Conservation (phyloP, 2,888 invertebrate species). For the Nephrotoma appendiculata region DNA sequence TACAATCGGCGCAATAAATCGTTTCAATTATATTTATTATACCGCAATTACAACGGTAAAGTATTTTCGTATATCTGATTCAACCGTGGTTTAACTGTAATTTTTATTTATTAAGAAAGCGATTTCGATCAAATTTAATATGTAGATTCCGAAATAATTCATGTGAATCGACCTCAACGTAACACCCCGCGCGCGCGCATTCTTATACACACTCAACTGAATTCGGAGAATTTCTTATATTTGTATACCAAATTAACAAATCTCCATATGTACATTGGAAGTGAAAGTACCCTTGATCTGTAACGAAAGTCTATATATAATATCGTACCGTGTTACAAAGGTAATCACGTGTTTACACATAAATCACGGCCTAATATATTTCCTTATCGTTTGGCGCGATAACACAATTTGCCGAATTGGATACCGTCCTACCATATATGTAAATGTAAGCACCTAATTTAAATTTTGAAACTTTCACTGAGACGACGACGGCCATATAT, state of each 20-base stretch:
- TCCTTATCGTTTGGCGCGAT: not conserved
- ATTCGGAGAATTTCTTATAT: not conserved
- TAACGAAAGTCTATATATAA: not conserved
- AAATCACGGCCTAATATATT: not conserved
- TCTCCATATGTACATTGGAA: not conserved
- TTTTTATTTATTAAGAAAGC: not conserved
- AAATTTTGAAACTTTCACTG: not conserved
- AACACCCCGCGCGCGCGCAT: not conserved
- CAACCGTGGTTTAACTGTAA: no score
- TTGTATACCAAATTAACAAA: not conserved
- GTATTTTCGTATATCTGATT: no score
- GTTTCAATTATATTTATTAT: no score
- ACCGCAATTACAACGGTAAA: no score
- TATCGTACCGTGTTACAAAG: not conserved
- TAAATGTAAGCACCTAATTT: no score
- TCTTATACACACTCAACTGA: not conserved
- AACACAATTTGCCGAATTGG: not conserved
- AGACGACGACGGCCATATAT: not conserved
- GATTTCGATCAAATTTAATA: not conserved
- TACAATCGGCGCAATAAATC: no score
- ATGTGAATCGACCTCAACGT: not conserved
- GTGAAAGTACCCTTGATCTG: not conserved
- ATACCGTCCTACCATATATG: not conserved
- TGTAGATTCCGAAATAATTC: not conserved
- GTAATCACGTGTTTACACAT: not conserved